A percentile compares a stretch with the other conserved stretches of the same genome.
These are phyloP conservation scores for Canis aureus DNA, from an alignment of 2,113 vertebrate genomes.

Conservation along the genomic window DNA sequence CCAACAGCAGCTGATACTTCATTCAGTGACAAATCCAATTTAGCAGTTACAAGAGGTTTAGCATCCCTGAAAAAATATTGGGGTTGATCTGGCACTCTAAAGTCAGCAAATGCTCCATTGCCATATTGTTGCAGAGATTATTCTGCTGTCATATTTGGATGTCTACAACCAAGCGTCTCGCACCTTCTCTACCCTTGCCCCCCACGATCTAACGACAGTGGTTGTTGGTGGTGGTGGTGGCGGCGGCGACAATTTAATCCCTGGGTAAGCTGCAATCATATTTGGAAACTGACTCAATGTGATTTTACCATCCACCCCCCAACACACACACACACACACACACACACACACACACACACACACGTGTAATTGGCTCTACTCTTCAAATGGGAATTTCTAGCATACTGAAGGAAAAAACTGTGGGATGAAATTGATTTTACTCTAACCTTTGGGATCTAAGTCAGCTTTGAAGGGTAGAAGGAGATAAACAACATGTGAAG, in stretches of 20 bases:
- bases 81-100: constrained; percentile 87
- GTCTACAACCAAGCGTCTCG: constrained; percentile 50
- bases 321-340: not conserved
- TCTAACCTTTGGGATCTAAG: constrained; percentile 1
- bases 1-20: constrained; percentile 93
- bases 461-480: constrained; percentile 19
- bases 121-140: constrained; percentile 81
- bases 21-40: constrained; percentile 96
- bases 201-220: not conserved
- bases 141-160: constrained; percentile 82
- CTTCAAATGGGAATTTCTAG: constrained; percentile 70
- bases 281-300: constrained; percentile 65
- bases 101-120: constrained; percentile 87
- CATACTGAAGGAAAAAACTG: constrained; percentile 24
- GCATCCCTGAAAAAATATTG: constrained; percentile 90
- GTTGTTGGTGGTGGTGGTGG: no score
- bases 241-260: constrained; percentile 74
- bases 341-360: not conserved
- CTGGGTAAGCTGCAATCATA: constrained; percentile 71
- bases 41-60: constrained; percentile 92
- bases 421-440: not conserved
- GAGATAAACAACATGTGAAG: not conserved
- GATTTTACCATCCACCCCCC: not conserved
- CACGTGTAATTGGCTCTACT: not conserved
- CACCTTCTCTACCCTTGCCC: not conserved